These are phyloP conservation scores for Solenodon paradoxus DNA, from an alignment of 2,113 vertebrate genomes.

Conservation along the genomic window DNA sequence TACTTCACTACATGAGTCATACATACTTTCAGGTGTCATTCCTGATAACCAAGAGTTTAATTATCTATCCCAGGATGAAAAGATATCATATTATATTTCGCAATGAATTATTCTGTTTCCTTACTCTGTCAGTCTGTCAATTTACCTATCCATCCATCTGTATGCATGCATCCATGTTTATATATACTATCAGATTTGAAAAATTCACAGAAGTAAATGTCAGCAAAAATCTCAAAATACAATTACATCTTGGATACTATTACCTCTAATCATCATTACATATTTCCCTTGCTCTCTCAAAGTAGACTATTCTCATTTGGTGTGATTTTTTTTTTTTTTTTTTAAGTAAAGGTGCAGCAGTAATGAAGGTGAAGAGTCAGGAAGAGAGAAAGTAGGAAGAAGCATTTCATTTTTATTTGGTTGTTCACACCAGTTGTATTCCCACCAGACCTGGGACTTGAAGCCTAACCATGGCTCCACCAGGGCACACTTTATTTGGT, in stretches of 20 bases:
- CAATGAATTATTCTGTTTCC: background rate
- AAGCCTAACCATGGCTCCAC: too few species aligned
- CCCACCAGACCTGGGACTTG: too few species aligned
- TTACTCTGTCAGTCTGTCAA: background rate
- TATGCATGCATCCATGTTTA: background rate
- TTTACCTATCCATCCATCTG: background rate
- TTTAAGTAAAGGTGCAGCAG: too few species aligned
- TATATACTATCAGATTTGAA: background rate
- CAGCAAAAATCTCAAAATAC: conserved; percentile 6
- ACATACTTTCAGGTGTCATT: conserved; percentile 4
- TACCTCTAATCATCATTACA: background rate
- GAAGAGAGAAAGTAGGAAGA: too few species aligned
- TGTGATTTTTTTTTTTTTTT: background rate
- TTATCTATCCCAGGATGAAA: conserved; percentile 1
- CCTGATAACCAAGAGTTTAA: conserved; percentile 10
- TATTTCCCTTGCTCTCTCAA: background rate
- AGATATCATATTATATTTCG: background rate
- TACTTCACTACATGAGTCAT: background rate
- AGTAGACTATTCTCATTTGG: background rate
- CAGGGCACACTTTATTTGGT: too few species aligned
- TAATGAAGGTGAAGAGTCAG: too few species aligned
- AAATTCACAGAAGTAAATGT: background rate
- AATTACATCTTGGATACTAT: background rate
- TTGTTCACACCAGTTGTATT: too few species aligned
- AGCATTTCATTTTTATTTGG: too few species aligned